A percentile compares a stretch with the other conserved stretches of the same genome.
These are phyloP conservation scores for Pempheris klunzingeri DNA, from an alignment of 2,797 vertebrate genomes.

Conservation along the genomic window DNA sequence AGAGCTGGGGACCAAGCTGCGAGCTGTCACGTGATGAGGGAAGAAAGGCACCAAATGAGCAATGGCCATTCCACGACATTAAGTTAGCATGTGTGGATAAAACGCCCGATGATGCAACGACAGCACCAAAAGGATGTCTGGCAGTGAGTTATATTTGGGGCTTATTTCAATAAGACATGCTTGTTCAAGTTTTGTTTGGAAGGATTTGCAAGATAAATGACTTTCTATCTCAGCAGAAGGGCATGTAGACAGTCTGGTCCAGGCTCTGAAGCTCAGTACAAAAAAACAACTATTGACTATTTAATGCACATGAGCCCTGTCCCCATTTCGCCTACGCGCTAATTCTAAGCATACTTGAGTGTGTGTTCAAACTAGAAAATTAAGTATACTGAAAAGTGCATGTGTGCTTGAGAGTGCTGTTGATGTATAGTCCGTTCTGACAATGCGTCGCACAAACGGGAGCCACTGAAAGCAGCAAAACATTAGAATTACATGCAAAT, in stretches of 20 bases:
- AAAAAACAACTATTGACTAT: too few relatives aligned
- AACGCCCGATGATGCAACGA: neutral
- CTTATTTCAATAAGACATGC: neutral
- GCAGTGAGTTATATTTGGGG: neutral
- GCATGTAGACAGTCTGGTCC: neutral
- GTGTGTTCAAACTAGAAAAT: neutral
- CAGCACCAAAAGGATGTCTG: neutral
- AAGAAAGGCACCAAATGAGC: constrained; percentile 5
- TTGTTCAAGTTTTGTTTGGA: neutral
- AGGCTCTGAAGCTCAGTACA: constrained; percentile 4
- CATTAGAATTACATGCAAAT: neutral
- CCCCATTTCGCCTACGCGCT: neutral
- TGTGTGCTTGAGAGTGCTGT: neutral
- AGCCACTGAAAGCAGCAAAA: neutral
- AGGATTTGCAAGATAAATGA: too few relatives aligned
- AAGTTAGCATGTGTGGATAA: neutral
- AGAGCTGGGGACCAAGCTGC: neutral
- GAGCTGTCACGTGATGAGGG: constrained; percentile 18
- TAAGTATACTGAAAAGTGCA: neutral
- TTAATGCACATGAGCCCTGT: neutral
- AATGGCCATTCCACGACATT: too few relatives aligned
- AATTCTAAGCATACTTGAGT: neutral
- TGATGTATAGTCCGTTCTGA: neutral
- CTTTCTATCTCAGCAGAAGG: neutral
- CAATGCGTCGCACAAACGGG: neutral